A percentile compares a stretch with the other conserved stretches of the same genome.
These are phyloP conservation scores for Cryptoblepharus egeriae DNA, from an alignment of 2,797 vertebrate genomes.

Conservation along the genomic window DNA sequence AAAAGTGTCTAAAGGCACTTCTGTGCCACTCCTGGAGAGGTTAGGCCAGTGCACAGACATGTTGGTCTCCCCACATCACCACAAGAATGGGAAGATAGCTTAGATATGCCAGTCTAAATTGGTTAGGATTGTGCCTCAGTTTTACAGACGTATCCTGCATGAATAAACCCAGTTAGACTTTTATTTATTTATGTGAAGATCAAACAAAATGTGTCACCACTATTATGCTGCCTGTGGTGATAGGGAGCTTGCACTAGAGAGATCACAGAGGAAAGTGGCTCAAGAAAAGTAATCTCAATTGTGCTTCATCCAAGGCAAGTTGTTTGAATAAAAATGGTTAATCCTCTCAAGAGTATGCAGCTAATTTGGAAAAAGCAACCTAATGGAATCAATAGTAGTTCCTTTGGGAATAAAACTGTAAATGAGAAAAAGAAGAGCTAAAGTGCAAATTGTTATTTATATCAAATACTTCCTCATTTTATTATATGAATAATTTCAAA, in stretches of 20 bases:
- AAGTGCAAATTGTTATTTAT: slow-evolving; percentile 66
- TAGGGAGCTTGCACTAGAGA: slow-evolving; percentile 5
- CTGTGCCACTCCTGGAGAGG: too few relatives aligned
- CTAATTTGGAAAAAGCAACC: slow-evolving; percentile 37
- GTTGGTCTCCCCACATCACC: too few relatives aligned
- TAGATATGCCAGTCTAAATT: too few relatives aligned
- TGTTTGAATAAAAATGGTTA: not conserved
- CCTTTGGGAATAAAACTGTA: slow-evolving; percentile 45
- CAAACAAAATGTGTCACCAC: not conserved
- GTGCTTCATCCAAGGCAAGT: slow-evolving; percentile 20
- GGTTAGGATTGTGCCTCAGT: too few relatives aligned
- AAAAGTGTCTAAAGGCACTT: too few relatives aligned
- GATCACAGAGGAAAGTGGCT: not conserved
- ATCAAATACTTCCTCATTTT: slow-evolving; percentile 77
- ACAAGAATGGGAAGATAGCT: too few relatives aligned
- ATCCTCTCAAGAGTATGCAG: not conserved
- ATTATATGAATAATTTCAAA: slow-evolving; percentile 77
- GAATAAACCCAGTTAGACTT: not conserved
- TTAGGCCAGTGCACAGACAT: too few relatives aligned
- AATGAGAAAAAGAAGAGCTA: slow-evolving; percentile 67
- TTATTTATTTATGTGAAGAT: not conserved
- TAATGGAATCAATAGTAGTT: slow-evolving; percentile 58
- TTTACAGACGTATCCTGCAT: not conserved
- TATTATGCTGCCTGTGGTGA: not conserved
- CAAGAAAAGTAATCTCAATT: slow-evolving; percentile 6